Conservation (phyloP, 2,888 invertebrate species). For the Cremastobaeus sp. region DNA sequence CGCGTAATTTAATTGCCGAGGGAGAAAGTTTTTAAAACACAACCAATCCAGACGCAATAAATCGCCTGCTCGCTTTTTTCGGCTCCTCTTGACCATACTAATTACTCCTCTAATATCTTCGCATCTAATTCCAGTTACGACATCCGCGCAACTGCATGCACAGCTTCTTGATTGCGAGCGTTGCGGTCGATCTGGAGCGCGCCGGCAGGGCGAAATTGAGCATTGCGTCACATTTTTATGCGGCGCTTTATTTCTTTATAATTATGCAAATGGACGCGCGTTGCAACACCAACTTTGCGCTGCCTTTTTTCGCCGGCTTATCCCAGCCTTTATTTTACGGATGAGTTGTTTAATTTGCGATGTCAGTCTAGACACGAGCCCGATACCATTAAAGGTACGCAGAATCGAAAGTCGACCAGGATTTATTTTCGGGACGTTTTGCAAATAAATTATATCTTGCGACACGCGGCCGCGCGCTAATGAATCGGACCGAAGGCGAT, state of each 20-base stretch:
- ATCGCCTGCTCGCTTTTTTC: conserved; percentile 6
- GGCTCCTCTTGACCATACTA: conserved; percentile 10
- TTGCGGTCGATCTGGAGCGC: background rate
- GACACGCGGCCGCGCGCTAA: no score
- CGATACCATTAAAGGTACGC: conserved; percentile 1
- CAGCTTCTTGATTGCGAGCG: background rate
- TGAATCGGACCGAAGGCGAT: no score
- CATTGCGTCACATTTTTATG: conserved; percentile 15
- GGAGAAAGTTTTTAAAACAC: conserved; percentile 39
- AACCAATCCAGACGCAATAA: background rate
- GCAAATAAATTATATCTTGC: no score
- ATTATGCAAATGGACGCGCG: conserved; percentile 15
- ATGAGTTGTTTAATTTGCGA: conserved; percentile 7
- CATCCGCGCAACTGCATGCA: no score
- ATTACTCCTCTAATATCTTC: conserved; percentile 17
- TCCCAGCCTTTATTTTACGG: conserved; percentile 2
- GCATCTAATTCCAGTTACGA: no score
- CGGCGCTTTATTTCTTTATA: conserved; percentile 1
- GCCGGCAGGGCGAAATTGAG: conserved; percentile 6
- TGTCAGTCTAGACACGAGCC: conserved; percentile 4
- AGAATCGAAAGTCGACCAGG: conserved; percentile 3
- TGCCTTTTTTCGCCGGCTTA: background rate
- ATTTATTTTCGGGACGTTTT: no score
- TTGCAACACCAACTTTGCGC: conserved; percentile 1
- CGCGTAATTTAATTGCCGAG: conserved; percentile 31